Base-by-base conservation (phyloP, 2,797 vertebrate species). In the Malacoctenus gilli region DNA sequence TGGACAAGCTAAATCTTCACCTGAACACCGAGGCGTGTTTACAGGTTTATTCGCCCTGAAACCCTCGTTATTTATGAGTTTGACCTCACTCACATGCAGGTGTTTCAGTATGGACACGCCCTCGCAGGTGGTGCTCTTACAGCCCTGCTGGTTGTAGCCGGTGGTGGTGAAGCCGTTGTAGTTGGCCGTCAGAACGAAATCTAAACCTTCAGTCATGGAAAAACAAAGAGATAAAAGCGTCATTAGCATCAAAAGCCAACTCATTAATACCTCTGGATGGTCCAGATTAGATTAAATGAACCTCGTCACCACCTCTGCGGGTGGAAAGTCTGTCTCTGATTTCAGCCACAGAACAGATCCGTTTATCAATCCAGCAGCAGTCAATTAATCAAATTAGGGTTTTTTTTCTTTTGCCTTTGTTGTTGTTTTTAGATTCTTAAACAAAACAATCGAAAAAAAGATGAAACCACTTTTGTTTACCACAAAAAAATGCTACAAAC, bases 51-150 rank as follows among this genome's bases (percentile, higher is more conserved):
- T 28, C 6, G 6, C 25, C 9, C 25, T 28, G 25, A 6, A 28
- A 28, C 9, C 6, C 5, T 28, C 25, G 9, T 5, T 28, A n/a
- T n/a, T n/a, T n/a, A n/a, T n/a, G n/a, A n/a, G n/a, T n/a, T n/a
- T n/a, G n/a, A n/a, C n/a, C n/a, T n/a, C 47, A 94, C 95, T 94
- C 71, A 98, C 97, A 22, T 80, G 58, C 11, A 98, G 89, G 4
- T 5, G 46, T 82, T 92, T 96, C 59, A 98, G 90, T n/a, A 95
- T 93, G 39, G 94, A 86, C 47, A 95, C 91, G 4, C 95, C 96
- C 85, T 98, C 96, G 63, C 97, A 99, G 32, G 92, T 93, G 74
- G 95, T 98, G 77, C 94, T 96, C 13, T 83, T 88, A 48, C 97
- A 99, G 68, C 94, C 94, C 32, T 81, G 88, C 20, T 92, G 91